A percentile compares a stretch with the other conserved stretches of the same genome.
Conservation (phyloP, 2,797 vertebrate species). For the Amniataba percoides region DNA sequence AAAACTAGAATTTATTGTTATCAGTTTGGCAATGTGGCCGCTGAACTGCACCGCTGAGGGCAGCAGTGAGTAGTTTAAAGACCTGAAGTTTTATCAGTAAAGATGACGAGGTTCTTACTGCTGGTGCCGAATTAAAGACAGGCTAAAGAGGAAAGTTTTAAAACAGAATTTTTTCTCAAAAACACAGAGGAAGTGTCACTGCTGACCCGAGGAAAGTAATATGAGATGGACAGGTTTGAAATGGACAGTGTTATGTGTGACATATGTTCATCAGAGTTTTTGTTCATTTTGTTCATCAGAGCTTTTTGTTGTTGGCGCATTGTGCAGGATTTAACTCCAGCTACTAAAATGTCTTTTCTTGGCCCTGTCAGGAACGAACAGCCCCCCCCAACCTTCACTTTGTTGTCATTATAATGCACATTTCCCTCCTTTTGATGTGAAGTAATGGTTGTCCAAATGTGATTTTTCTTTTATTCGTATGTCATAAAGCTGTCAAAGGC, state of each 20-base stretch:
- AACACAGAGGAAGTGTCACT: not conserved
- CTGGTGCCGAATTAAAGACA: not conserved
- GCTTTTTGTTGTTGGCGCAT: not conserved
- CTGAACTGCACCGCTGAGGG: not conserved
- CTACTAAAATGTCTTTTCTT: not conserved
- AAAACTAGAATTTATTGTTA: fast-evolving
- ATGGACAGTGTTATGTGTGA: not conserved
- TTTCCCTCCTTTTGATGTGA: conserved; percentile 1
- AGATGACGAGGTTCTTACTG: not conserved
- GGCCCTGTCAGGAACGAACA: not conserved
- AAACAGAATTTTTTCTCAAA: fast-evolving
- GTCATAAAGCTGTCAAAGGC: not conserved
- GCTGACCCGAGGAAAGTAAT: not conserved
- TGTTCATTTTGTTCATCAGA: conserved; percentile 24
- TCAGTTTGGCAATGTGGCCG: too few relatives aligned
- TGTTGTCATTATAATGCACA: not conserved
- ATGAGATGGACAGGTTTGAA: not conserved
- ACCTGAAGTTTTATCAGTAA: not conserved
- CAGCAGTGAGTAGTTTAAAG: conserved; percentile 28
- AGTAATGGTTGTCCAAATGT: not conserved
- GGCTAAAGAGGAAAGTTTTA: fast-evolving
- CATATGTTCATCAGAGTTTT: conserved; percentile 30
- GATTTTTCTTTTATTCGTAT: not conserved
- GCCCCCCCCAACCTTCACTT: conserved; percentile 33
- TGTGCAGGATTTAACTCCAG: not conserved